Conservation (phyloP, 1,140 invertebrate species). For the Drosophila lacteicornis region DNA sequence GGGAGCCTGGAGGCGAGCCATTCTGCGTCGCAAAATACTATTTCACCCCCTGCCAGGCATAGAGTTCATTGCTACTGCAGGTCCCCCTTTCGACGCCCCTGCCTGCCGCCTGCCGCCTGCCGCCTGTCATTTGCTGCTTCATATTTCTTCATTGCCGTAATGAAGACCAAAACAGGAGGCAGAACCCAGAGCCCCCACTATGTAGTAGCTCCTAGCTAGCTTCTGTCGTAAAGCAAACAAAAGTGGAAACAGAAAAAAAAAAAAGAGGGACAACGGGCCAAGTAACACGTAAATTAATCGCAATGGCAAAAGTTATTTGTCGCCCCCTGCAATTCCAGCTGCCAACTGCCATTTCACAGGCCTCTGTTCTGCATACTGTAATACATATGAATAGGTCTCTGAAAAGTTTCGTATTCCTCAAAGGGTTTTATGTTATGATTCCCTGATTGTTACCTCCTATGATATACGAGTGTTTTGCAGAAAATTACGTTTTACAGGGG, state of each 20-base stretch:
- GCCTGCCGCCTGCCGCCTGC: constrained; percentile 10
- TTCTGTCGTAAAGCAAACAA: constrained; percentile 6
- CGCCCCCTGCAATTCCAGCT: constrained; percentile 10
- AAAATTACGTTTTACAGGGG: too few species aligned
- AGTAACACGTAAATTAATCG: constrained; percentile 44
- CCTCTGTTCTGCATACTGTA: not conserved
- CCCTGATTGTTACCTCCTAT: too few species aligned
- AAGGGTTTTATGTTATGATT: not conserved
- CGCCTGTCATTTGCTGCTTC: constrained; percentile 51
- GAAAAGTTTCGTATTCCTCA: not conserved
- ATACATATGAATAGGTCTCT: not conserved
- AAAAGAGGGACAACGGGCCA: not conserved
- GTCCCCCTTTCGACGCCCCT: constrained; percentile 29
- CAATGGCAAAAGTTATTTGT: constrained; percentile 41
- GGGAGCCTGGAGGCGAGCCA: constrained; percentile 20
- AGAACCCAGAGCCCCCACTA: not conserved
- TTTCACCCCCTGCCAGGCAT: constrained; percentile 12
- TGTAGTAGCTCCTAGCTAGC: too few species aligned
- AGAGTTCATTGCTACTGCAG: constrained; percentile 13
- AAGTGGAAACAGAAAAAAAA: not conserved
- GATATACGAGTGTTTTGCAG: too few species aligned
- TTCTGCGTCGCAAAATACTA: constrained; percentile 49
- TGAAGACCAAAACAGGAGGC: constrained; percentile 30
- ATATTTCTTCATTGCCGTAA: constrained; percentile 71
- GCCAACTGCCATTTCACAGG: not conserved